Evolutionary conservation across 2,797 vertebrate genomes (phyloP).

Genomic region (Miichthys miiuy): DNA sequence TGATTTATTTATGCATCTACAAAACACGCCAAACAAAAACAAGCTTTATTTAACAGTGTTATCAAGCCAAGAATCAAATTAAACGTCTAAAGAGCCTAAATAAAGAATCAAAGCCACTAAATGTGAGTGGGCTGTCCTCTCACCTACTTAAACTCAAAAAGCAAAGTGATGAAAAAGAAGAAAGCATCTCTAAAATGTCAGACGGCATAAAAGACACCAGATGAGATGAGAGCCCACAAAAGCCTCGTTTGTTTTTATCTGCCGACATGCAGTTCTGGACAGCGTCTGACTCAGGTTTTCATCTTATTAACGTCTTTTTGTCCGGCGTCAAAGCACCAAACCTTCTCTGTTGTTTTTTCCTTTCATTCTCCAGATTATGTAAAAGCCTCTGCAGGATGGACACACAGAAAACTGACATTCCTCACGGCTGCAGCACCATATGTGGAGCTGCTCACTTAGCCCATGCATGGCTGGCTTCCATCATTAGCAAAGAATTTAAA

Average conservation of each 20-base stretch:
- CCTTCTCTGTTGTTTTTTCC: neutral
- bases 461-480: conserved; percentile 62
- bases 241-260: neutral
- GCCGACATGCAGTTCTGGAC: neutral
- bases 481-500: conserved; percentile 65
- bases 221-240: conserved; percentile 5
- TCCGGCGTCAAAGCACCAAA: conserved; percentile 1
- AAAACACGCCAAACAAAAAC: no score
- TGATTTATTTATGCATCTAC: no score
- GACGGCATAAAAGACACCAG: neutral
- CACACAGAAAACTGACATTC: conserved; percentile 43
- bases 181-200: neutral
- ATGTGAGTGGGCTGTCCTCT: neutral
- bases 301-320: neutral
- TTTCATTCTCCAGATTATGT: neutral
- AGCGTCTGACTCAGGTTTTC: neutral
- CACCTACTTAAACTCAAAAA: neutral
- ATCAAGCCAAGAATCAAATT: neutral
- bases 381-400: conserved; percentile 24
- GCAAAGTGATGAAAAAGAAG: neutral
- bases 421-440: conserved; percentile 74
- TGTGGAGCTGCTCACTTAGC: conserved; percentile 66
- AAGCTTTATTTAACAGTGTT: neutral
- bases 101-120: neutral
- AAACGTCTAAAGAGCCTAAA: neutral